Evolutionary conservation across 2,888 invertebrate genomes (phyloP), one percentile per base, ranked within the genome.

Genomic region (Trachelus stipa): DNA sequence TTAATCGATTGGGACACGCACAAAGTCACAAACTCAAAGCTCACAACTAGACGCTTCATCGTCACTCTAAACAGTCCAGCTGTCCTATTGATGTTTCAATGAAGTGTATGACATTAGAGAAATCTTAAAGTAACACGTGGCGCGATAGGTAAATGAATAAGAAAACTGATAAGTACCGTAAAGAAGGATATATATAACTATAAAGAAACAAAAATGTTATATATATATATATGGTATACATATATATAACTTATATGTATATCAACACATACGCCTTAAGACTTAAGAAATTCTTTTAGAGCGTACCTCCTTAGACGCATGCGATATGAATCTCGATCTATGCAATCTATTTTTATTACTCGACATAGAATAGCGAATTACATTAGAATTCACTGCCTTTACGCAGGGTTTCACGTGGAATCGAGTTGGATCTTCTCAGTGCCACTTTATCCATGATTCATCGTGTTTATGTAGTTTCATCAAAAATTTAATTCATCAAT

Each of bases 291-390:
- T 84, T 84, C 83, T 85, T 84, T 84, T 84, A 84, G 85, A 82
- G 83, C 83, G 84, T 86, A 84, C 82, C 82, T 87, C 86, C 85
- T 84, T 89, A 89, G 87, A 86, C 88, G 89, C 89, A 90, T 90
- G 88, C 88, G 87, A 87, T 89, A 82, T 87, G 88, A 89, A 87
- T 91, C 88, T 90, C 89, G 88, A 89, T 90, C 89, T 89, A 90
- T 88, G 90, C 90, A 90, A 91, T 91, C 90, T 91, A 91, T 91
- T 91, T 91, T 91, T 91, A 90, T 90, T 91, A 91, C 90, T 90
- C 84, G 85, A 90, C 83, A 81, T 88, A 87, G 83, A 83, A 82
- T 79, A 79, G 79, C 68, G 56, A 79, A 79, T 79, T 79, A 79
- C 79, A 76, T 73, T 82, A 82, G 80, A 82, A 82, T 79, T 79